A percentile compares a stretch with the other conserved stretches of the same genome.
Evolutionary conservation across 2,113 vertebrate species (phyloP).

Genomic region (Sceloporus undulatus): DNA sequence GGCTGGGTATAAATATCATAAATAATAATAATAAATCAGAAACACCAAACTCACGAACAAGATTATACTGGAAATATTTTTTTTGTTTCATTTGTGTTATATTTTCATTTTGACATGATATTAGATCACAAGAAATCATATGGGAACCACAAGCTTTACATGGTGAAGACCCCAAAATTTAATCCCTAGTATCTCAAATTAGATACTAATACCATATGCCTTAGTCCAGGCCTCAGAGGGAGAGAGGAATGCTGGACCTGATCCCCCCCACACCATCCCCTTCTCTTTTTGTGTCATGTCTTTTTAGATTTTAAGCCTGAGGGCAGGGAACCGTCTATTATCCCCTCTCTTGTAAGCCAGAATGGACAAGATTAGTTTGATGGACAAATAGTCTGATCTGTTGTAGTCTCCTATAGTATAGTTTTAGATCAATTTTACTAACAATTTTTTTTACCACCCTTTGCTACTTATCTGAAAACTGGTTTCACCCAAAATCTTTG

Average conservation of each 20-base stretch:
- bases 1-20: no score
- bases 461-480: conserved; percentile 8
- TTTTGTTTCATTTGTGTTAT: background rate
- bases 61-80: background rate
- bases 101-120: background rate
- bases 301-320: no score
- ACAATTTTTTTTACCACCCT: background rate
- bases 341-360: background rate
- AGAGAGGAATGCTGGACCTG: no score
- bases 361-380: background rate
- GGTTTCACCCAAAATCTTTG: background rate
- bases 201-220: no score
- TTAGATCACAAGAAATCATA: background rate
- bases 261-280: no score
- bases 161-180: background rate
- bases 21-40: background rate
- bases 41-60: background rate
- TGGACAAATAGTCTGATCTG: background rate
- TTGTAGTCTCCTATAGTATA: background rate
- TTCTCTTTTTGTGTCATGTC: no score
- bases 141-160: background rate
- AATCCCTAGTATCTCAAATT: background rate
- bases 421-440: background rate
- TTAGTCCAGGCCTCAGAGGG: no score
- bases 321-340: no score